Evolutionary conservation across 2,888 invertebrate genomes (phyloP), one percentile per base, ranked within the genome.

Genomic region (Mystacides longicornis): DNA sequence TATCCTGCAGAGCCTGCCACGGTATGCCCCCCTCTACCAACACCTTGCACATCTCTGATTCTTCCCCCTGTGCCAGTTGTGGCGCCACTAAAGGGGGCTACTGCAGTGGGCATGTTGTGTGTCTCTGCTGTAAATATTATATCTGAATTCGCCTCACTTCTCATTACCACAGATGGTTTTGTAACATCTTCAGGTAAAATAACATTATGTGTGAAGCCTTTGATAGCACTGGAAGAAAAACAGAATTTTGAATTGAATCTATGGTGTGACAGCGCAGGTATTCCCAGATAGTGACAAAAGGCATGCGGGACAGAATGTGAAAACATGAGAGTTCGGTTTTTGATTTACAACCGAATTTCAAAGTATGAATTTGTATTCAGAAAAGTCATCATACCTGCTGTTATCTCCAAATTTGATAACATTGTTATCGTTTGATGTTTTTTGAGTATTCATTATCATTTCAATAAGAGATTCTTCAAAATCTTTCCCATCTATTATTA

Each of bases 81-180:
- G 0, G 98, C 97, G 0, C 98, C 98, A 72, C 95, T 94, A 64
- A 98, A 98, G 0, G 97, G 97, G 0, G 96, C 94, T 9, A 98
- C 95, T 0, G 95, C 94, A 0, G 95, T 96, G 1, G 95, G 95
- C 80, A 98, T 98, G 70, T 98, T 98, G 72, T 99, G 98, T 0
- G 98, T 99, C 75, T 99, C 98, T 0, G 98, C 98, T 0, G 98
- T 98, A 68, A 98, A 97, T 66, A 96, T 93, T 37, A 98, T 83
- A 71, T 98, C 93, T 1, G 90, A 87, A 16, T 84, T 79, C 0
- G 81, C 75, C 11, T 73, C 67, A 46, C 79, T 72, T 54, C 79
- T 69, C 52, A 86, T 79, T 1, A 91, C 78, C 60, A 75, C 73
- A 1, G 85, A 80, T 0, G 94, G 83, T 1, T 66, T 71, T 43